Conservation (phyloP, 2,888 invertebrate species). For the Phortica okadai region DNA sequence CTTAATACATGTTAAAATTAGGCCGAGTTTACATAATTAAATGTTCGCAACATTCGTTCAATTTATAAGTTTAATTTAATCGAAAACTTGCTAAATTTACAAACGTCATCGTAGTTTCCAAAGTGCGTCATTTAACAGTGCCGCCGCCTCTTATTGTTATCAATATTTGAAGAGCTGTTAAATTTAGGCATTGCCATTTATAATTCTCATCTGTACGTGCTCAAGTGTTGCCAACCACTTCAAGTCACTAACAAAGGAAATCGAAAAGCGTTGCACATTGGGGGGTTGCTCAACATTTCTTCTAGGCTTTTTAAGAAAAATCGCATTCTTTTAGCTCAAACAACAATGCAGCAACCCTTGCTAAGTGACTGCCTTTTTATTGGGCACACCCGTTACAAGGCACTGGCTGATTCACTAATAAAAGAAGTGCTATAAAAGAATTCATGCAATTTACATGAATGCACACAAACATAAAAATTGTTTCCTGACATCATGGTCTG, state of each 20-base stretch:
- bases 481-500: neutral
- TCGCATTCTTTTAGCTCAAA: no score
- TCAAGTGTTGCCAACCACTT: conserved; percentile 17
- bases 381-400: no score
- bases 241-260: neutral
- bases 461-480: neutral
- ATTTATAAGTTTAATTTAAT: no score
- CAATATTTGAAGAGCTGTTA: neutral
- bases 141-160: neutral
- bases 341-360: no score
- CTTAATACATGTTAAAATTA: no score
- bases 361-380: no score
- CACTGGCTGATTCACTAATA: no score
- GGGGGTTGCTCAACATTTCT: no score
- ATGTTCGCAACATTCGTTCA: no score
- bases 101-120: neutral
- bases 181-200: neutral
- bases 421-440: no score
- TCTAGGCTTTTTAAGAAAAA: no score
- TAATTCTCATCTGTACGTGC: conserved; percentile 9
- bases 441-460: neutral
- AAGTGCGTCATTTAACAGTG: neutral
- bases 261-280: neutral
- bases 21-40: no score
- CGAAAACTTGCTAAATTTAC: neutral